phyloP scores from a whole-genome alignment of 2,113 vertebrate genomes.

The Chaenogobius annularis region DNA sequence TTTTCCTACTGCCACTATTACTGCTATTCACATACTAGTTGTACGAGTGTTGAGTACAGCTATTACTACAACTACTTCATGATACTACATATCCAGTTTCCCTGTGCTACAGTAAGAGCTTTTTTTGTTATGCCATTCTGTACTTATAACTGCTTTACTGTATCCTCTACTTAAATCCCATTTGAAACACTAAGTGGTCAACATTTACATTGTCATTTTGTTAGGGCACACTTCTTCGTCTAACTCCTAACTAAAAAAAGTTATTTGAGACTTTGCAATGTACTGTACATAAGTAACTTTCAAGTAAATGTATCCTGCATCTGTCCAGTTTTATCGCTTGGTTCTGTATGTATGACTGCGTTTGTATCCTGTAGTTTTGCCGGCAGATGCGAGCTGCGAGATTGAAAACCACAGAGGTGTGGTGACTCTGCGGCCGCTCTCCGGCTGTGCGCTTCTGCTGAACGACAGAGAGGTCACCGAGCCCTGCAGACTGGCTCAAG shows the following conservation, averaged over 20 bases:
- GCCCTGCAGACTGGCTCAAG: slow-evolving; percentile 89
- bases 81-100: too few species aligned
- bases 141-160: too few species aligned
- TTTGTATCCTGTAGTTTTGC: slow-evolving; percentile 77
- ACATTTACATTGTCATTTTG: too few species aligned
- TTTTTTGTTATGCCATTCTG: too few species aligned
- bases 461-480: slow-evolving; percentile 85
- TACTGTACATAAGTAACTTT: neutral
- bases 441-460: slow-evolving; percentile 81
- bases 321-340: neutral
- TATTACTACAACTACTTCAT: too few species aligned
- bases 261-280: too few species aligned
- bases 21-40: neutral
- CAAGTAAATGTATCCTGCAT: neutral
- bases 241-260: too few species aligned
- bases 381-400: slow-evolving; percentile 83
- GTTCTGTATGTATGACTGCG: slow-evolving; percentile 17
- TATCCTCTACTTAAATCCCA: too few species aligned
- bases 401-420: slow-evolving; percentile 86
- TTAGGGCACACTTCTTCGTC: too few species aligned
- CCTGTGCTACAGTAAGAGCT: too few species aligned
- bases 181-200: too few species aligned
- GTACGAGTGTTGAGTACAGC: too few species aligned
- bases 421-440: slow-evolving; percentile 82
- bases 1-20: neutral